Percentiles rank a stretch among this genome's conserved stretches.
Conservation (phyloP, 2,113 vertebrate genomes). For the Odontesthes bonariensis region DNA sequence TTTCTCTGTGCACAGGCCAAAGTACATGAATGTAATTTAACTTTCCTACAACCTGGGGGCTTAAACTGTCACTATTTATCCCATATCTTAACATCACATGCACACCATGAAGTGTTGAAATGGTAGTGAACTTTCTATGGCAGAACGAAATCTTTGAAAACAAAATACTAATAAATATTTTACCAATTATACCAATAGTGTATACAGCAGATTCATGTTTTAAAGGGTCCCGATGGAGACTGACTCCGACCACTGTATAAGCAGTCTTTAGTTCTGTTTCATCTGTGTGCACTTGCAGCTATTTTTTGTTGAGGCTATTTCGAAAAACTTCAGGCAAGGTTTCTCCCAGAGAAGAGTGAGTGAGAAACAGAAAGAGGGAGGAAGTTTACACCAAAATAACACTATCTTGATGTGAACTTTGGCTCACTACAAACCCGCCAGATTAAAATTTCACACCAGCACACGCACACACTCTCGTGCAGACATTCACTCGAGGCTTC, state of each 20-base stretch:
- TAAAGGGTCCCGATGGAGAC: neutral
- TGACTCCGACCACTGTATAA: neutral
- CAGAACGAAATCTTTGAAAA: constrained; percentile 9
- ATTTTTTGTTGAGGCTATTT: constrained; percentile 25
- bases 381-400: constrained; percentile 61
- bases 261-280: constrained; percentile 2
- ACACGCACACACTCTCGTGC: constrained; percentile 7
- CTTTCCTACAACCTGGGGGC: constrained; percentile 4
- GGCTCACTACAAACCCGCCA: constrained; percentile 40
- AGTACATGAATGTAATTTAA: constrained; percentile 1
- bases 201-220: neutral
- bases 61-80: neutral
- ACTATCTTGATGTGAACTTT: constrained; percentile 57
- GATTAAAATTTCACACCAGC: constrained; percentile 8
- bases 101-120: neutral
- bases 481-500: constrained; percentile 16
- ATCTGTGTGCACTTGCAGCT: constrained; percentile 7
- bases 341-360: constrained; percentile 42
- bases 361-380: constrained; percentile 39
- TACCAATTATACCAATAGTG: neutral
- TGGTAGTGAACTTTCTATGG: neutral
- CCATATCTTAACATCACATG: constrained; percentile 3
- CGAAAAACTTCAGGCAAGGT: constrained; percentile 23
- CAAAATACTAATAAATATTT: neutral
- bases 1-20: constrained; percentile 15